Evolutionary conservation across 1,140 invertebrate species (phyloP).

Genomic region (Trichogramma pretiosum): DNA sequence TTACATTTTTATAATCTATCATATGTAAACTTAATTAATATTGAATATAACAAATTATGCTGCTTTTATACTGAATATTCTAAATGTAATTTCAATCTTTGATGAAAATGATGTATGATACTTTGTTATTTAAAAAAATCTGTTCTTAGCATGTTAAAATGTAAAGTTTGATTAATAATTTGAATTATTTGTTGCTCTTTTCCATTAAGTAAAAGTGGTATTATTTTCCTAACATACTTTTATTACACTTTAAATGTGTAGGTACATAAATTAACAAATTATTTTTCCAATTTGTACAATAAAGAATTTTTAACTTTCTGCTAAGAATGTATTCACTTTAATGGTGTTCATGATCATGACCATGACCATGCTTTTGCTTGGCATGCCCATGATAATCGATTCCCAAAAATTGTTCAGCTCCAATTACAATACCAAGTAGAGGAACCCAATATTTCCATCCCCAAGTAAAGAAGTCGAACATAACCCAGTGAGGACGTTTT

Average conservation of each 20-base stretch:
- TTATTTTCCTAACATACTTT: not conserved
- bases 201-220: not conserved
- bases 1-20: too few species aligned
- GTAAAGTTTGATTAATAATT: too few species aligned
- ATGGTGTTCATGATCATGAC: constrained; percentile 18
- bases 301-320: too few species aligned
- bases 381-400: constrained; percentile 38
- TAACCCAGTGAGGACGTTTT: not conserved
- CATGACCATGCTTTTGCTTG: constrained; percentile 35
- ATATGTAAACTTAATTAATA: too few species aligned
- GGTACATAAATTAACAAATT: constrained; percentile 6
- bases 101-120: too few species aligned
- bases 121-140: constrained; percentile 1
- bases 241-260: constrained; percentile 9
- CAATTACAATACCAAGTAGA: constrained; percentile 49
- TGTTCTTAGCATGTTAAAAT: constrained; percentile 1
- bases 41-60: too few species aligned
- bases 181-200: too few species aligned
- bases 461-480: constrained; percentile 19
- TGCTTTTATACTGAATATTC: too few species aligned
- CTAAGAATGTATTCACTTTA: constrained; percentile 10
- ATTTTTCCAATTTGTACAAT: not conserved
- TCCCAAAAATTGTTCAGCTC: constrained; percentile 45
- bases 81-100: too few species aligned
- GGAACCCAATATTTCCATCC: constrained; percentile 56